phyloP scores from a whole-genome alignment of 2,888 invertebrate genomes.

The Hofmannophila pseudospretella region DNA sequence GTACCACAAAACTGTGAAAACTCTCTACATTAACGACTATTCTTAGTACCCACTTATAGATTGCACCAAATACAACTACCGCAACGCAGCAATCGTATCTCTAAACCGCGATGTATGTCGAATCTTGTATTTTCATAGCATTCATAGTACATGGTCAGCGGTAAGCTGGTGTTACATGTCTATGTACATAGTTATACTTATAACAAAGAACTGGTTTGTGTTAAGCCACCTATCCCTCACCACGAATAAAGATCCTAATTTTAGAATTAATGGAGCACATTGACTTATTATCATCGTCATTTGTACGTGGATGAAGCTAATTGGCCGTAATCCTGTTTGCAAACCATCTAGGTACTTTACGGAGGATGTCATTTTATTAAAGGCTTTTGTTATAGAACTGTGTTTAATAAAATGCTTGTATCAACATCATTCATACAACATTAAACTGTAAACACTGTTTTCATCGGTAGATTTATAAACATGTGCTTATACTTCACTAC shows the following conservation, averaged over 20 bases:
- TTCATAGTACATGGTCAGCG: conserved; percentile 31
- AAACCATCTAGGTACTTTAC: not conserved
- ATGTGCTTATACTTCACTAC: conserved; percentile 42
- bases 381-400: not conserved
- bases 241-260: conserved; percentile 27
- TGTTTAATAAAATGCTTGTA: not conserved
- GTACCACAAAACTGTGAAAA: conserved; percentile 26
- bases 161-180: conserved; percentile 24
- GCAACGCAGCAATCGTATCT: conserved; percentile 20
- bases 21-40: conserved; percentile 25
- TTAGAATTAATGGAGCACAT: conserved; percentile 17
- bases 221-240: conserved; percentile 28
- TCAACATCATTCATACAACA: not conserved
- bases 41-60: conserved; percentile 29
- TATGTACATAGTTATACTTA: conserved; percentile 14
- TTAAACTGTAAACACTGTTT: not conserved
- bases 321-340: not conserved
- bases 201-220: conserved; percentile 56
- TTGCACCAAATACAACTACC: conserved; percentile 24
- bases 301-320: not conserved
- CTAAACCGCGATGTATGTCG: conserved; percentile 25
- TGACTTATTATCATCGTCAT: not conserved
- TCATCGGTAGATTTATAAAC: conserved; percentile 12
- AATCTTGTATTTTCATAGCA: conserved; percentile 26
- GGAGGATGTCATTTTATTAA: no score